Evolutionary conservation across 2,113 vertebrate genomes (phyloP).

Genomic region (Mirounga angustirostris): DNA sequence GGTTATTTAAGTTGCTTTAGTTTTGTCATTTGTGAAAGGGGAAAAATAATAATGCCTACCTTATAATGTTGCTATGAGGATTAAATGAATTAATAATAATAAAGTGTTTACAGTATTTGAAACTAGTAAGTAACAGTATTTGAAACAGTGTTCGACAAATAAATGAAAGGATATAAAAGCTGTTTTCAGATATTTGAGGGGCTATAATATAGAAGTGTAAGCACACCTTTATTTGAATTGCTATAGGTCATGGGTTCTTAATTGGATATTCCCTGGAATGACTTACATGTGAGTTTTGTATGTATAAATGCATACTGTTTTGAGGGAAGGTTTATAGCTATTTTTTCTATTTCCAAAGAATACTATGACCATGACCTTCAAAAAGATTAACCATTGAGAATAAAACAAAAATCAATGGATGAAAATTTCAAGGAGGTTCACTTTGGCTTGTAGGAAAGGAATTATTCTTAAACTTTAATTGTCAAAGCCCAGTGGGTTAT

Average conservation of each 20-base stretch:
- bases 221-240: not conserved
- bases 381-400: not conserved
- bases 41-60: not conserved
- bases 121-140: not conserved
- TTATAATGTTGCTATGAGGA: not conserved
- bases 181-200: not conserved
- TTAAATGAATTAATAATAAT: not conserved
- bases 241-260: not conserved
- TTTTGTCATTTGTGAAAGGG: slow-evolving; percentile 18
- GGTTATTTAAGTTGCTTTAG: not conserved
- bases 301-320: not conserved
- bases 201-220: not conserved
- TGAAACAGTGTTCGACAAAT: not conserved
- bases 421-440: not conserved
- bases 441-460: not conserved
- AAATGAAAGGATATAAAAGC: slow-evolving; percentile 8
- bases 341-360: slow-evolving; percentile 38
- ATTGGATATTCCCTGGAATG: not conserved
- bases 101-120: not conserved
- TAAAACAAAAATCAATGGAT: slow-evolving; percentile 16
- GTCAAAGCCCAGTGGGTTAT: not conserved
- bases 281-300: not conserved
- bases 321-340: not conserved
- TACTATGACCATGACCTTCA: not conserved
- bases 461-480: not conserved